Conservation (phyloP, 2,888 invertebrate species). For the Eueremaeus valkanovi region DNA sequence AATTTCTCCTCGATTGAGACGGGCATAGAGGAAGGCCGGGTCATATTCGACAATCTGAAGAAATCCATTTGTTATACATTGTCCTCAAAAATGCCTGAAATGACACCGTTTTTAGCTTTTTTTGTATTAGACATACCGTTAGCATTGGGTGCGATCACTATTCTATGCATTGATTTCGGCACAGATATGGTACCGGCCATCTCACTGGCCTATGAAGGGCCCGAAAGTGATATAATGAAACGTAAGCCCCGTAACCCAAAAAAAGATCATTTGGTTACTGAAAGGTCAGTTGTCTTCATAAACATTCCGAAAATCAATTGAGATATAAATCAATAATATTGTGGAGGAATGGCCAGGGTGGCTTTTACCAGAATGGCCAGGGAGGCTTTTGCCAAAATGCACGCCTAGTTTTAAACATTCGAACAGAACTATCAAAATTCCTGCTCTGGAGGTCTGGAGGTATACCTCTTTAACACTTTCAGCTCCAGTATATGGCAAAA, state of each 20-base stretch:
- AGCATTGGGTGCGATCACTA: slow-evolving; percentile 93
- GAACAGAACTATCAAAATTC: no score
- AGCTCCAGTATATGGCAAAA: no score
- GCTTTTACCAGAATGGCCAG: no score
- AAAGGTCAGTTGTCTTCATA: slow-evolving; percentile 60
- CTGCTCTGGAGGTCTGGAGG: no score
- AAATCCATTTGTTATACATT: slow-evolving; percentile 96
- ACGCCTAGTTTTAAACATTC: no score
- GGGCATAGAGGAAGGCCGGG: slow-evolving; percentile 55
- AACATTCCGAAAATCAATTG: neutral
- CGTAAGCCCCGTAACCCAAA: slow-evolving; percentile 80
- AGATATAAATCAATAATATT: no score
- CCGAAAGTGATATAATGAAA: slow-evolving; percentile 93
- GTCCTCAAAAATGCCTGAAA: slow-evolving; percentile 96
- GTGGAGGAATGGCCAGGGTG: no score
- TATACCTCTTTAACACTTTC: no score
- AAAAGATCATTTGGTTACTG: slow-evolving; percentile 88
- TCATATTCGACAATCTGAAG: slow-evolving; percentile 97
- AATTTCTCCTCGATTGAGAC: slow-evolving; percentile 56
- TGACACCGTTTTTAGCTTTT: slow-evolving; percentile 94
- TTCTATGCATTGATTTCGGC: slow-evolving; percentile 97
- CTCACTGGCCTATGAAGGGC: slow-evolving; percentile 80
- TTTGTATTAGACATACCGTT: slow-evolving; percentile 91
- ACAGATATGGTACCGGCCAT: slow-evolving; percentile 96
- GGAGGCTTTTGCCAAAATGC: no score